phyloP scores from a whole-genome alignment of 2,888 invertebrate species.

The Stictocephala bisonia region DNA sequence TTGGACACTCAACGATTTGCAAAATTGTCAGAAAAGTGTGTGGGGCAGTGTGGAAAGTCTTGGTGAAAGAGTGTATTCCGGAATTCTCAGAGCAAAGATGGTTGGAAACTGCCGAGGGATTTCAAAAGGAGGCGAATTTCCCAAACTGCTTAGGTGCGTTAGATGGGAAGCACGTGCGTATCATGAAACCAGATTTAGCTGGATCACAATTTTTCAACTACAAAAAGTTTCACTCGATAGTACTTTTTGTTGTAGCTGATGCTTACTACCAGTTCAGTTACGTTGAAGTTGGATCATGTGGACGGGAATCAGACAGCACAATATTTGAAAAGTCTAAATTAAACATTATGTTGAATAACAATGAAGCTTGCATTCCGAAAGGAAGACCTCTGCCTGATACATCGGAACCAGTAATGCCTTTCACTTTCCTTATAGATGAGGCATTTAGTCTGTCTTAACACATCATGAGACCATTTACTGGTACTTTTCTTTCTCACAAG shows the following conservation, averaged over 20 bases:
- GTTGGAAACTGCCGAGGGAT: slow-evolving; percentile 32
- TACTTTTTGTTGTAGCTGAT: slow-evolving; percentile 43
- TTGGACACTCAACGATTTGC: slow-evolving; percentile 40
- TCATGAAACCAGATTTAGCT: slow-evolving; percentile 31
- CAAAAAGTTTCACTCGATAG: slow-evolving; percentile 31
- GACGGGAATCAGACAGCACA: slow-evolving; percentile 41
- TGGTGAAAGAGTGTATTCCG: slow-evolving; percentile 44
- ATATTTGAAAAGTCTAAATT: slow-evolving; percentile 41
- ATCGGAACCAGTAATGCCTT: not conserved
- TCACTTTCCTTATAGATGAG: not conserved
- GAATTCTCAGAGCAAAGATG: slow-evolving; percentile 29
- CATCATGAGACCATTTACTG: not conserved
- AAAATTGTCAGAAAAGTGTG: slow-evolving; percentile 34
- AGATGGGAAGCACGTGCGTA: slow-evolving; percentile 46
- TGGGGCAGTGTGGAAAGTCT: not conserved
- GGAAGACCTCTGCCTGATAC: slow-evolving; percentile 38
- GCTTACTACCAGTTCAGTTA: slow-evolving; percentile 46
- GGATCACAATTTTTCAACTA: slow-evolving; percentile 14
- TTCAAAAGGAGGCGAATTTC: slow-evolving; percentile 43
- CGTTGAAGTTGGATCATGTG: slow-evolving; percentile 38
- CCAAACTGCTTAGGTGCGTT: slow-evolving; percentile 46
- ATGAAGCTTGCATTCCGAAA: slow-evolving; percentile 19
- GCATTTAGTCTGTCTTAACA: not conserved
- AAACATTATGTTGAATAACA: slow-evolving; percentile 11
- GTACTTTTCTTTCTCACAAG: not conserved